These are phyloP conservation scores for Helicoverpa zea DNA, from an alignment of 1,140 invertebrate species.

Conservation along the genomic window DNA sequence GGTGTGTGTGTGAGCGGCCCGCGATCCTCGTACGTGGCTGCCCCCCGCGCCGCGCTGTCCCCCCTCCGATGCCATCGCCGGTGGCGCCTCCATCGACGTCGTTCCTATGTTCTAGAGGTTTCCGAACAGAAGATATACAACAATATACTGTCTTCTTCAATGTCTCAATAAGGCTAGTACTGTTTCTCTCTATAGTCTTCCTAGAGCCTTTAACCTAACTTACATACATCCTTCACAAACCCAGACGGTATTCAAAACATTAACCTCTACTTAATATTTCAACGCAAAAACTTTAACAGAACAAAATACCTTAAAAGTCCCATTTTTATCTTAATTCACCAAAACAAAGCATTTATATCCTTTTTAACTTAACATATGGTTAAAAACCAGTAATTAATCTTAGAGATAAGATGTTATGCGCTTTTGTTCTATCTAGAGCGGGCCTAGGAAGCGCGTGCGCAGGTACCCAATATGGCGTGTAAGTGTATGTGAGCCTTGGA, in stretches of 20 bases:
- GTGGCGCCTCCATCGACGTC: no score
- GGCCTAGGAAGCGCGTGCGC: conserved; percentile 39
- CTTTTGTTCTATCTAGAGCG: conserved; percentile 45
- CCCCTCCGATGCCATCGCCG: no score
- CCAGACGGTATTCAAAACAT: not conserved
- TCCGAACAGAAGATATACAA: no score
- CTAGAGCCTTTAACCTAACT: no score
- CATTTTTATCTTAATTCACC: not conserved
- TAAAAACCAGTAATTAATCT: conserved; percentile 45
- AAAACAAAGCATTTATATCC: conserved; percentile 37
- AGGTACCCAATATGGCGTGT: conserved; percentile 32
- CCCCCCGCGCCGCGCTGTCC: no score
- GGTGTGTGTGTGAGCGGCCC: no score
- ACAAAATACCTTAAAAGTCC: not conserved
- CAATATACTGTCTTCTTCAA: no score
- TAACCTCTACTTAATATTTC: not conserved
- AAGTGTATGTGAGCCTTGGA: conserved; percentile 18
- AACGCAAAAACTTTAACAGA: not conserved
- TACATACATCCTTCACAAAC: no score
- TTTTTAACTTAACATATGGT: conserved; percentile 31
- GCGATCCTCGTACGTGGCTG: no score
- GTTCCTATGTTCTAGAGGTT: no score
- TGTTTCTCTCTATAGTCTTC: no score
- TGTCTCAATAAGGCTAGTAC: no score
- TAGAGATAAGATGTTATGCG: not conserved